Evolutionary conservation across 2,888 invertebrate genomes (phyloP), one percentile per base, ranked within the genome.

Genomic region (Acronicta alni): DNA sequence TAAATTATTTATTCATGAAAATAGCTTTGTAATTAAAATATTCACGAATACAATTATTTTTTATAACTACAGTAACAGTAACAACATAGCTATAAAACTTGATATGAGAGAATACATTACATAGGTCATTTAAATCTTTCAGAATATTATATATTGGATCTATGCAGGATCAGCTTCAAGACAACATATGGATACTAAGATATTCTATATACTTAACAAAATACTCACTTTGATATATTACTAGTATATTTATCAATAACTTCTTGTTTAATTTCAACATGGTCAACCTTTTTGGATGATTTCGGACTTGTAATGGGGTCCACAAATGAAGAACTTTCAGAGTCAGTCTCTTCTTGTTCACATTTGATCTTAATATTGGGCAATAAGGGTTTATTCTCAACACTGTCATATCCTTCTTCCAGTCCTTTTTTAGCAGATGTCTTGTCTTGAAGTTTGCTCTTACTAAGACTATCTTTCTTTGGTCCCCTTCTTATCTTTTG

Each of bases 321-420:
- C 7, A 91, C 89, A 61, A 94, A 84, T 14, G 93, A 90, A 9
- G 95, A 89, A 78, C 90, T 95, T 71, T 95, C 95, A 2, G 93
- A 93, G 61, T 93, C 93, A 30, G 92, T 90, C 57, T 89, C 93
- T 54, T 90, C 90, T 57, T 78, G 86, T 71, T 93, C 92, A 86
- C 89, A 89, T 79, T 93, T 93, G 20, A 93, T 91, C 69, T 93
- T 92, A 52, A 93, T 88, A 82, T 93, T 90, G 57, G 91, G 90
- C 48, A 92, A 66, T 17, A 91, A 61, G n/a, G 90, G 88, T 69
- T 86, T 91, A 52, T 77, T 89, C 46, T 92, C 92, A 38, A 85
- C 73, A 78, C 62, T 82, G 2, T 92, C 91, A 55, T 63, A 74
- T 20, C 55, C 48, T 18, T 92, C 93, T 30, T 93, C 91, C 72